Evolutionary conservation across 2,113 vertebrate genomes (phyloP), one percentile per base, ranked within the genome.

Genomic region (Perca fluviatilis): DNA sequence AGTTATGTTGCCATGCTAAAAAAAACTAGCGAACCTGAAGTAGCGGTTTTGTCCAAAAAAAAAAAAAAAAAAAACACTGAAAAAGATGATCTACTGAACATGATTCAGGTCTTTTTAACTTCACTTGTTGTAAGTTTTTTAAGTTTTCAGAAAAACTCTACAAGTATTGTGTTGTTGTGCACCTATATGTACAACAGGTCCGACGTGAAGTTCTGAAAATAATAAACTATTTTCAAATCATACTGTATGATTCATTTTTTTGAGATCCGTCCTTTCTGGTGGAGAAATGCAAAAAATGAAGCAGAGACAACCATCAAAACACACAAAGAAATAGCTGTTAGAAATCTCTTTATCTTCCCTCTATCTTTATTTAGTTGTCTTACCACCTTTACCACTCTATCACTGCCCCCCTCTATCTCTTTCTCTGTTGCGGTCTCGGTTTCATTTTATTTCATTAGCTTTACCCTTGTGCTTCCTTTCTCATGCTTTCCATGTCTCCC

Each of bases 371-470:
- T 71, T 49, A 11, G 5, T 43, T 47, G 27, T 49, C 40, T 57
- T 15, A 2, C 3, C 19, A 66, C 49, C 43, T 67, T 78, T 46
- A 56, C 46, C 19, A 61, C 74, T 51, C 56, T 10, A 12, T 40
- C 67, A 51, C 53, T 10, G 16, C 2, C 2, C 1, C 2, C 18
- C 68, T 6, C 33, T 53, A 18, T 49, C 12, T 57, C 27, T 21
- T 47, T 47, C 4, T n/a, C 43, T 6, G 54, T 25, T 64, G 14
- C 25, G 1, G 4, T 56, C 23, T 56, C 23, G 19, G 14, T 78
- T 57, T 56, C 50, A 53, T 49, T n/a, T 46, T 30, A 33, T 30
- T 78, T 53, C n/a, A 30, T 64, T 82, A 57, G 56, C 21, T n/a
- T 50, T 10, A 40, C 60, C 9, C 57, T 63, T 10, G 12, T 18